A percentile compares a stretch with the other conserved stretches of the same genome.
phyloP scores from a whole-genome alignment of 2,888 invertebrate genomes.

The Tetropium fuscum region DNA sequence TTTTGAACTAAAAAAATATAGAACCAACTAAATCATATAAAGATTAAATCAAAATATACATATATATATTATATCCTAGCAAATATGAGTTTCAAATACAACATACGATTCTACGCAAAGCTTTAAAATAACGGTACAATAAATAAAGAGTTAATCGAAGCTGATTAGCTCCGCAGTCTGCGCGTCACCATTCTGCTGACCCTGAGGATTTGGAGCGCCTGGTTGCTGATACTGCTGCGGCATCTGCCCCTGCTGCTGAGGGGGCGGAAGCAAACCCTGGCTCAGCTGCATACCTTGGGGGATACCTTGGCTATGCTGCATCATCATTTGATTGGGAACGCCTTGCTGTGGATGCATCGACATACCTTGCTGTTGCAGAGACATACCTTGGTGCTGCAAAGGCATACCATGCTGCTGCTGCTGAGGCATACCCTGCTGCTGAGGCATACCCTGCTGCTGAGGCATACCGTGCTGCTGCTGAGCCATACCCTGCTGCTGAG shows the following conservation, averaged over 20 bases:
- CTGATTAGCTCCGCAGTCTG: slow-evolving; percentile 84
- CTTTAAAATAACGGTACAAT: neutral
- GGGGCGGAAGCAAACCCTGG: slow-evolving; percentile 20
- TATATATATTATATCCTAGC: no score
- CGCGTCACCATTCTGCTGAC: slow-evolving; percentile 64
- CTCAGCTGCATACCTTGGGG: slow-evolving; percentile 25
- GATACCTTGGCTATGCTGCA: slow-evolving; percentile 10
- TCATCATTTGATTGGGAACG: no score
- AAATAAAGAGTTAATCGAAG: slow-evolving; percentile 74
- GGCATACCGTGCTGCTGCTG: slow-evolving; percentile 27
- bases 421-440: slow-evolving; percentile 24
- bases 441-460: slow-evolving; percentile 7
- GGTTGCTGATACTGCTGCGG: slow-evolving; percentile 42
- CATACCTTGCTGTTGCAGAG: slow-evolving; percentile 14
- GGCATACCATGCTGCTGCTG: slow-evolving; percentile 25
- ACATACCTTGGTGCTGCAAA: slow-evolving; percentile 18
- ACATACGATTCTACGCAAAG: slow-evolving; percentile 9
- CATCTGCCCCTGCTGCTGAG: slow-evolving; percentile 36
- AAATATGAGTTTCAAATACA: slow-evolving; percentile 2
- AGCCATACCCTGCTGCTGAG: slow-evolving; percentile 17
- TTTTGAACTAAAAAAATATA: no score
- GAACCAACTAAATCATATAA: no score
- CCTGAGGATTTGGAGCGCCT: slow-evolving; percentile 40
- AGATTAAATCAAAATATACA: slow-evolving; percentile 2
- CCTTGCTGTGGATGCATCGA: slow-evolving; percentile 15